Evolutionary conservation across 2,113 vertebrate species (phyloP), one percentile per base, ranked within the genome.

Genomic region (Mustela nigripes): DNA sequence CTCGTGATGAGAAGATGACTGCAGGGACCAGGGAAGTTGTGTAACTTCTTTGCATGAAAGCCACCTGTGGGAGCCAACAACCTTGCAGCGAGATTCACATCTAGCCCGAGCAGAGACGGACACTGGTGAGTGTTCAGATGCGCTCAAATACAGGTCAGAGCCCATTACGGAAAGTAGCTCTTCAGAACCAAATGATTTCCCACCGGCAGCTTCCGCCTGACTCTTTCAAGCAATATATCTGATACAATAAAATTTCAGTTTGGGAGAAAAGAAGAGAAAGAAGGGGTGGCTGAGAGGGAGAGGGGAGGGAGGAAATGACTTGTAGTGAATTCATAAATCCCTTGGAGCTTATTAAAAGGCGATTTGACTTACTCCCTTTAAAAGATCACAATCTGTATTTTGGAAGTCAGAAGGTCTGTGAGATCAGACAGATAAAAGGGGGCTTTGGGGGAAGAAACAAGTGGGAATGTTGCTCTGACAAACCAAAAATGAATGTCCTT

Each of bases 141-240:
- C 63, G 24, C 18, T 36, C 12, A 11, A n/a, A 63, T 1, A 67
- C 71, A 89, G 71, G 78, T 89, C 94, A 82, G 21, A 94, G 31
- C 69, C 89, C 50, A 28, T 53, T n/a, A 83, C 0, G 48, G 79
- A 95, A 96, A 94, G 73, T 0, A 33, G 62, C 50, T 94, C 89
- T 93, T 87, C 90, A 93, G 45, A 81, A 96, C 50, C 56, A 84
- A 97, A 79, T 71, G 31, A 89, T 53, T 95, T 90, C 88, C 95
- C 93, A 93, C 91, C 76, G 0, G 0, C 31, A 62, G 82, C 73
- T 45, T 96, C 86, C 82, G 81, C 81, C 79, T 45, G 87, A 22
- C 48, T 91, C 93, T 90, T 94, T 81, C 76, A 84, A 95, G 73
- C 67, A 74, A 39, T 87, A 83, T 67, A 93, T 84, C 96, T 92